phyloP scores from a whole-genome alignment of 1,140 invertebrate genomes.

The Euura lappo region DNA sequence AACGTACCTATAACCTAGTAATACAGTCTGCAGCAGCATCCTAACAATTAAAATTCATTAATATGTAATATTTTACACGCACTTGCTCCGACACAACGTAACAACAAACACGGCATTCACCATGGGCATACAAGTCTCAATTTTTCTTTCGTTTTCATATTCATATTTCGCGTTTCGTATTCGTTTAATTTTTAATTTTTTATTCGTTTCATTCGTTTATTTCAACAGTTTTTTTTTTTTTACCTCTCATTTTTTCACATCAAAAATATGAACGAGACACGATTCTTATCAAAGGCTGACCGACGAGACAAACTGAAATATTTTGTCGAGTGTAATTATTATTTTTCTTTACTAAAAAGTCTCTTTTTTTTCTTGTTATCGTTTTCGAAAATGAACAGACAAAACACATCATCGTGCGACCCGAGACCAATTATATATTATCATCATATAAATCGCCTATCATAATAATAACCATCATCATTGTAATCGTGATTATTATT shows the following conservation, averaged over 20 bases:
- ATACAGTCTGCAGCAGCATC: constrained; percentile 58
- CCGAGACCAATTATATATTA: too few species aligned
- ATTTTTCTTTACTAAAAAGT: too few species aligned
- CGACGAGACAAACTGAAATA: too few species aligned
- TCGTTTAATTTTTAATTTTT: background rate
- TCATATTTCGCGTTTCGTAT: background rate
- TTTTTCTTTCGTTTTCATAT: background rate
- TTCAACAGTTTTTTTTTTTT: background rate
- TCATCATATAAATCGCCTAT: too few species aligned
- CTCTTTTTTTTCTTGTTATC: too few species aligned
- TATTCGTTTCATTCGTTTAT: background rate
- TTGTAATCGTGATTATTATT: too few species aligned
- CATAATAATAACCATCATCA: too few species aligned
- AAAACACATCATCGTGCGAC: too few species aligned
- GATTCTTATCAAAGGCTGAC: too few species aligned
- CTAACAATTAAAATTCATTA: constrained; percentile 44
- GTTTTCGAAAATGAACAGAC: too few species aligned
- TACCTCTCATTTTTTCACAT: background rate
- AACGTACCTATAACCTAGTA: constrained; percentile 54
- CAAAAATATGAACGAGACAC: too few species aligned
- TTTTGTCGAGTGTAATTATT: too few species aligned
- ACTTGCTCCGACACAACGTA: constrained; percentile 34
- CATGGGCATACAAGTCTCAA: background rate
- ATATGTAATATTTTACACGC: constrained; percentile 51
- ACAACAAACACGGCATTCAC: constrained; percentile 6